Conservation (phyloP, 2,113 vertebrate species). For the Casuarius casuarius region DNA sequence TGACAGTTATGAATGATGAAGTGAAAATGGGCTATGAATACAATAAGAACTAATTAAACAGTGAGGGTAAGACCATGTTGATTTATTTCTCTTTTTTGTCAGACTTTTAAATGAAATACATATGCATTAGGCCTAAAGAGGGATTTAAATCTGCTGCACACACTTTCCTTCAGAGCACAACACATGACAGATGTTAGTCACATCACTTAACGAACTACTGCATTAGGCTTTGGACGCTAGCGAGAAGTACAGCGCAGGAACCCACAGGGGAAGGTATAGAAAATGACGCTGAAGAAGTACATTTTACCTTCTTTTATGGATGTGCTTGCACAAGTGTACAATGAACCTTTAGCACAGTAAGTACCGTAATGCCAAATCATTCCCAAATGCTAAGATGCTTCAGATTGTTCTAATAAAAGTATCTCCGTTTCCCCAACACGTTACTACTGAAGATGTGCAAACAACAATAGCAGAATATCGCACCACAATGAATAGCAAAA, state of each 20-base stretch:
- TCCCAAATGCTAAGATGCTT: slow-evolving; percentile 29
- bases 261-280: background rate
- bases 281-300: background rate
- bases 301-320: background rate
- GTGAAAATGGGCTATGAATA: slow-evolving; percentile 48
- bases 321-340: background rate
- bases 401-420: slow-evolving; percentile 32
- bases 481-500: background rate
- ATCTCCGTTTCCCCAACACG: background rate
- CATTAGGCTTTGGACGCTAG: background rate
- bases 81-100: background rate
- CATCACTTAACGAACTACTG: background rate
- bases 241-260: background rate
- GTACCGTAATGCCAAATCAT: background rate
- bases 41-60: slow-evolving; percentile 64
- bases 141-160: slow-evolving; percentile 46
- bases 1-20: slow-evolving; percentile 57
- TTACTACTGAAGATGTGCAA: slow-evolving; percentile 58
- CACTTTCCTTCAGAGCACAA: background rate
- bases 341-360: background rate
- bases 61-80: slow-evolving; percentile 15
- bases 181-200: slow-evolving; percentile 31
- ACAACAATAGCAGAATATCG: slow-evolving; percentile 3
- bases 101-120: slow-evolving; percentile 63
- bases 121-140: slow-evolving; percentile 26